These are phyloP conservation scores for Tetraodon nigroviridis DNA, from an alignment of 2,113 vertebrate species.

Conservation along the genomic window DNA sequence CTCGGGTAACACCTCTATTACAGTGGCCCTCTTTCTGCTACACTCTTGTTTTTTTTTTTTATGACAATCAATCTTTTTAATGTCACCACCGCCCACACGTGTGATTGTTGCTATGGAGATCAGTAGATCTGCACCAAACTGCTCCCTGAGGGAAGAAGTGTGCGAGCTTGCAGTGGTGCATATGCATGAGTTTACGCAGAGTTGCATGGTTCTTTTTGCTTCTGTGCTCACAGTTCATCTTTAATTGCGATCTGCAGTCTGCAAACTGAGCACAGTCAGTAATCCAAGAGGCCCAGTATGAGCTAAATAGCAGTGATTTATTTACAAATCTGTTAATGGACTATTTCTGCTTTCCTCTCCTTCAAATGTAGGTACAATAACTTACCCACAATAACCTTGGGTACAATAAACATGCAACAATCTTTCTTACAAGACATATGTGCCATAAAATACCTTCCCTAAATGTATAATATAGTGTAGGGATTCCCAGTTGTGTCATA, in stretches of 20 bases:
- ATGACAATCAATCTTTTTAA: constrained; percentile 67
- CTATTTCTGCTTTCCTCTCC: constrained; percentile 50
- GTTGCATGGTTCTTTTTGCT: constrained; percentile 9
- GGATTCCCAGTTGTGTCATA: no score
- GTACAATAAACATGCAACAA: no score
- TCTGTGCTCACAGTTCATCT: constrained; percentile 49
- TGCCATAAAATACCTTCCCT: no score
- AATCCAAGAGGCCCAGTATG: constrained; percentile 62
- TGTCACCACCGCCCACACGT: constrained; percentile 62
- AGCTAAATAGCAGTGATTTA: constrained; percentile 66
- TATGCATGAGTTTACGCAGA: constrained; percentile 1
- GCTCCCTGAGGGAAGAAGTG: constrained; percentile 39
- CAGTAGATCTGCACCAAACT: constrained; percentile 56
- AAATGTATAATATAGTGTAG: no score
- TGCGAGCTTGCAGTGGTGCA: constrained; percentile 24
- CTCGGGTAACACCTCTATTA: constrained; percentile 30
- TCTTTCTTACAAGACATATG: no score
- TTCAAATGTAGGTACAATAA: no score
- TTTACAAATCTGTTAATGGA: constrained; percentile 68
- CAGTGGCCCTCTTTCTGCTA: constrained; percentile 25
- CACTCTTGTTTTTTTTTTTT: constrained; percentile 40
- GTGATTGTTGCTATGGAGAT: constrained; percentile 69
- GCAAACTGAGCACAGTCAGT: constrained; percentile 62
- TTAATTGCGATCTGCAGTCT: constrained; percentile 71
- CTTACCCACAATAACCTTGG: no score